A percentile compares a stretch with the other conserved stretches of the same genome.
Conservation (phyloP, 2,797 vertebrate genomes). For the Pseudopleuronectes americanus region DNA sequence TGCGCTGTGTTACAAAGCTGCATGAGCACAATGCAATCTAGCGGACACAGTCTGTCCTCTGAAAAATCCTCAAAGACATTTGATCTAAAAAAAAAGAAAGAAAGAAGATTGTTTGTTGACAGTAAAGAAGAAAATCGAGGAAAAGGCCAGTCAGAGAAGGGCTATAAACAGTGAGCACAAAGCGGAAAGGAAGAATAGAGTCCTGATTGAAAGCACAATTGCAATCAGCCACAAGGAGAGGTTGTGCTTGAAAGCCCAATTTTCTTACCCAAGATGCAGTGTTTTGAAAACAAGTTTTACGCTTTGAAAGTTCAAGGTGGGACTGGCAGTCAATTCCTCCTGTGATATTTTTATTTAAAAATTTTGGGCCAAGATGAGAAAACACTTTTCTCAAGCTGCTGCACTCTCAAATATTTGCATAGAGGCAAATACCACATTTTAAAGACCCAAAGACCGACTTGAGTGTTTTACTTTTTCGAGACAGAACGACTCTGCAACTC, state of each 20-base stretch:
- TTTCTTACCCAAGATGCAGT: conserved; percentile 6
- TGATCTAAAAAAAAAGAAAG: conserved; percentile 3
- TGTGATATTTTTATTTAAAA: conserved; percentile 37
- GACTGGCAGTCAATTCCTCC: conserved; percentile 25
- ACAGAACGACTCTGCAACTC: background rate
- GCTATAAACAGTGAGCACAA: conserved; percentile 13
- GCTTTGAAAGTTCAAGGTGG: conserved; percentile 46
- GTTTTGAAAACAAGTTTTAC: conserved; percentile 41
- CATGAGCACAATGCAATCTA: conserved; percentile 11
- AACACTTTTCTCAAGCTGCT: conserved; percentile 53
- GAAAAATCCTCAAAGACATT: conserved; percentile 11
- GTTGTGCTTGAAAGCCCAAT: conserved; percentile 23
- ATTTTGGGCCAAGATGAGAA: conserved; percentile 35
- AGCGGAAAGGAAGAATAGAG: conserved; percentile 32
- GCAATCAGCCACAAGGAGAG: conserved; percentile 46
- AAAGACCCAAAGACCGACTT: conserved; percentile 22
- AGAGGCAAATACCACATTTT: conserved; percentile 47
- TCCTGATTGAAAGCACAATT: conserved; percentile 46
- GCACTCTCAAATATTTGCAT: conserved; percentile 62
- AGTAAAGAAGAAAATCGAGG: background rate
- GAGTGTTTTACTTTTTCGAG: conserved; percentile 22
- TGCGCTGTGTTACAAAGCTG: background rate
- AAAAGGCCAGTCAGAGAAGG: background rate
- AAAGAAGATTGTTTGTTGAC: background rate
- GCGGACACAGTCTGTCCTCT: background rate